Evolutionary conservation across 2,888 invertebrate genomes (phyloP).

Genomic region (Xestia ashworthii): DNA sequence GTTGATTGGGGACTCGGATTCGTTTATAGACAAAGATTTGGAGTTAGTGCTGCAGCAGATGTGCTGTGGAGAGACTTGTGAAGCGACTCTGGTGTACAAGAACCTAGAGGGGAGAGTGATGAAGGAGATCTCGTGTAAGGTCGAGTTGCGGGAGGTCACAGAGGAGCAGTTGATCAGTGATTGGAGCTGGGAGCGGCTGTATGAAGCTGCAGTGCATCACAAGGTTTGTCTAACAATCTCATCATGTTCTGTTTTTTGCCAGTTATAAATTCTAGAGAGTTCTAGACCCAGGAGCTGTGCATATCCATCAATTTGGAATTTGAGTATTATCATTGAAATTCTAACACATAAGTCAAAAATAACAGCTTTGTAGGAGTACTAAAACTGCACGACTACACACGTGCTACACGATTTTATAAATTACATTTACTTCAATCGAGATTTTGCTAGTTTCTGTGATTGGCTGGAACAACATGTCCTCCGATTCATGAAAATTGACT

Average conservation of each 20-base stretch:
- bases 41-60: constrained; percentile 90
- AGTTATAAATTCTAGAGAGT: neutral
- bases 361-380: no score
- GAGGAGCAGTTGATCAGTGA: constrained; percentile 89
- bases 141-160: constrained; percentile 84
- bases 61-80: constrained; percentile 87
- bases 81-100: constrained; percentile 80
- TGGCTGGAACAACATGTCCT: no score
- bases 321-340: neutral
- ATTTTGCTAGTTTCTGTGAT: no score
- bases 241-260: neutral
- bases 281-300: neutral
- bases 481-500: no score
- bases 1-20: constrained; percentile 87
- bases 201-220: constrained; percentile 86
- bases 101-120: constrained; percentile 74
- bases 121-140: constrained; percentile 82
- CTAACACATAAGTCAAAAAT: no score
- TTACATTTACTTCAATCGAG: no score
- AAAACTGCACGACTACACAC: no score
- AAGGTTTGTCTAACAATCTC: constrained; percentile 74
- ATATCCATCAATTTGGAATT: neutral
- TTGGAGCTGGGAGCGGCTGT: constrained; percentile 90
- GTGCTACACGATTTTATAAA: no score
- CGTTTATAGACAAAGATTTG: constrained; percentile 88